Base-by-base conservation (phyloP, 2,113 vertebrate species). In the Clarias magur region DNA sequence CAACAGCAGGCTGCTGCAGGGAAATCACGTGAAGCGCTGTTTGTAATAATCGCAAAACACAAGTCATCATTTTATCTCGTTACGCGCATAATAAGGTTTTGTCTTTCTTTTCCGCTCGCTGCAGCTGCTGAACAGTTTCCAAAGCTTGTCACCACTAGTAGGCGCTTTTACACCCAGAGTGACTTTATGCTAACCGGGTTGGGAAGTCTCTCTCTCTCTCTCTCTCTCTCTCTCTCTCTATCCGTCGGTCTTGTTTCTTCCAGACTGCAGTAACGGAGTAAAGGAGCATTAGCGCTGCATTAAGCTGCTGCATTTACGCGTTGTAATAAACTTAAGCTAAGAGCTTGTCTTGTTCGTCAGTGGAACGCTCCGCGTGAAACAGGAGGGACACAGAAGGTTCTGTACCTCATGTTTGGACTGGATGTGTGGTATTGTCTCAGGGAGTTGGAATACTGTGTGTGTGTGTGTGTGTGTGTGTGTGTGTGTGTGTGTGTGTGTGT, bases 381-480 rank as follows among this genome's bases (percentile, higher is more conserved):
- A 60, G 65, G 67, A 48, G 65, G 68, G 27, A 19, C 56, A 17
- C 70, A 27, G 63, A 68, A 82, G 57, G 54, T 87, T 60, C 25
- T 56, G 68, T 76, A 84, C 72, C 68, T 89, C 68, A 81, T 62
- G 63, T 80, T 60, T n/a, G 54, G 67, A 78, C 57, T 70, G 86
- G 48, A 65, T 79, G 87, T 72, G 80, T 48, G n/a, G 63, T 87
- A 79, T 79, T 82, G 88, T 86, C 85, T 85, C 85, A 90, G 82
- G 89, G 73, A 88, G 25, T 85, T 91, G 87, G 72, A 81, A 80
- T 34, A 86, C 59, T 83, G 65, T 80, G 84, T 86, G 78, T 86
- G 63, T 85, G 60, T 54, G 53, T 80, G 63, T 90, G 80, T 80
- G 79, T 62, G 70, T 80, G 80, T 86, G 70, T 63, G 70, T 88